phyloP scores from a whole-genome alignment of 2,113 vertebrate species.

The Donacobius atricapilla region DNA sequence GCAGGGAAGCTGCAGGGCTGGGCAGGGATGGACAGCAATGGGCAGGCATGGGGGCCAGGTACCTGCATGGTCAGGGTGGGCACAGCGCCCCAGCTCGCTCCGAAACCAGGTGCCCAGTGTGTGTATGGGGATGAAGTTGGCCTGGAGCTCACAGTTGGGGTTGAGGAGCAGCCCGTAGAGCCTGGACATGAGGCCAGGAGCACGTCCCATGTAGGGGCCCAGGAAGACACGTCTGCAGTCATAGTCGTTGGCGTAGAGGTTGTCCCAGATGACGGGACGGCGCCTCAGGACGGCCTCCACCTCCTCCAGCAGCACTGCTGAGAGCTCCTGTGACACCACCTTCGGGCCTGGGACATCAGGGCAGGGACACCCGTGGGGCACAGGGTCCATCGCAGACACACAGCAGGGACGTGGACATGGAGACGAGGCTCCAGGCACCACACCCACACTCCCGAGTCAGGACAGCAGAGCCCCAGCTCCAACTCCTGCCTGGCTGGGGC shows the following conservation, averaged over 20 bases:
- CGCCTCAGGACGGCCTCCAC: constrained; percentile 78
- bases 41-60: background rate
- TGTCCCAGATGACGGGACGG: constrained; percentile 83
- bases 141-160: constrained; percentile 89
- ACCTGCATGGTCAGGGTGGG: background rate
- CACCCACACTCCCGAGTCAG: background rate
- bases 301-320: constrained; percentile 72
- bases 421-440: accelerated
- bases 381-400: background rate
- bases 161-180: constrained; percentile 83
- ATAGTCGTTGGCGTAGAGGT: constrained; percentile 87
- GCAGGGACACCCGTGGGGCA: accelerated
- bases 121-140: constrained; percentile 85
- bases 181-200: constrained; percentile 67
- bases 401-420: background rate
- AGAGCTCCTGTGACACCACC: constrained; percentile 83
- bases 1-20: background rate
- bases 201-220: constrained; percentile 84
- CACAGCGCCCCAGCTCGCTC: constrained; percentile 34
- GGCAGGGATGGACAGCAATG: background rate
- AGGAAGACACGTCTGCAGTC: constrained; percentile 86
- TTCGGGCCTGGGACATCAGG: constrained; percentile 69
- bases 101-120: constrained; percentile 79
- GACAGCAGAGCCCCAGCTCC: background rate
- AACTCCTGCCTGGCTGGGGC: background rate